These are phyloP conservation scores for Rana temporaria DNA, from an alignment of 2,113 vertebrate species.

Conservation along the genomic window DNA sequence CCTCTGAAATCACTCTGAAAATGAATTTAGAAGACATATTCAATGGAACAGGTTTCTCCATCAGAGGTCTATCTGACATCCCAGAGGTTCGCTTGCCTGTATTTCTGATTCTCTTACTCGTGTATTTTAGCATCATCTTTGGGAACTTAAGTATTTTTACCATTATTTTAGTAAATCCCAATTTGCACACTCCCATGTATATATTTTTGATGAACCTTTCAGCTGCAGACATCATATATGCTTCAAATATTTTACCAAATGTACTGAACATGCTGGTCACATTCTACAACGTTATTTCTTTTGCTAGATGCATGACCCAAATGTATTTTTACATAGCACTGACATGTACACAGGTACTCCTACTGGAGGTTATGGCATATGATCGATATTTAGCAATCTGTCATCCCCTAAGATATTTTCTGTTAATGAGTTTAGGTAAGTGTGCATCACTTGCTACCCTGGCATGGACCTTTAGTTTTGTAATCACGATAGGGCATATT, in stretches of 20 bases:
- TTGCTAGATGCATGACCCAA: constrained; percentile 3
- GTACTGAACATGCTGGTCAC: constrained; percentile 6
- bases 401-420: constrained; percentile 2
- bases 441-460: not conserved
- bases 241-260: constrained; percentile 24
- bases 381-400: constrained; percentile 45
- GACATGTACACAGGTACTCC: not conserved
- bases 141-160: not conserved
- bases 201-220: constrained; percentile 27
- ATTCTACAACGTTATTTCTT: not conserved
- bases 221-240: constrained; percentile 3
- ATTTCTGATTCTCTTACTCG: not conserved
- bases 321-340: constrained; percentile 19
- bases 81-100: not conserved
- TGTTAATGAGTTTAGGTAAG: not conserved
- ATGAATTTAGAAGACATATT: not conserved
- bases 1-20: not conserved
- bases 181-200: constrained; percentile 31
- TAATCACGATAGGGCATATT: not conserved
- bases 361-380: constrained; percentile 34
- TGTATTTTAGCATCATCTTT: not conserved
- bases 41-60: constrained; percentile 4
- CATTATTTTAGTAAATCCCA: not conserved
- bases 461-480: constrained; percentile 11
- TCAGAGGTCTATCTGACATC: not conserved